Conservation (phyloP, 2,113 vertebrate genomes). For the Xiphorhynchus elegans region DNA sequence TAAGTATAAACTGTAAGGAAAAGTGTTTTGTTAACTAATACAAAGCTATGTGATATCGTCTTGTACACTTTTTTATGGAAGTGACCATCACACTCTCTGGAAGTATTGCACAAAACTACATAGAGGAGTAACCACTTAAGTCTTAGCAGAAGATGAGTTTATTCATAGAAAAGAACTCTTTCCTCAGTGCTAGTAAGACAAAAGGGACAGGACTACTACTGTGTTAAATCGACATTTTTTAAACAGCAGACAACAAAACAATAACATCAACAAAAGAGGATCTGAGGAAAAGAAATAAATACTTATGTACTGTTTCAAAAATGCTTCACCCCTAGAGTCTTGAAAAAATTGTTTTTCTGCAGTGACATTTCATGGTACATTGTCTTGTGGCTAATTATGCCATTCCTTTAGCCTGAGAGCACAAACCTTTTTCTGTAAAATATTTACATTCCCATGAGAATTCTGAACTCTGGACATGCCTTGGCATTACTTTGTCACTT, state of each 20-base stretch:
- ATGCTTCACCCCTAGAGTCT: neutral
- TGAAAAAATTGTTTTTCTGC: neutral
- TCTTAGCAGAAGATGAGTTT: neutral
- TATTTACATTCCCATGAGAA: neutral
- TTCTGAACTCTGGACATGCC: neutral
- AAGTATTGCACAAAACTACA: neutral
- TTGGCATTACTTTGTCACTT: neutral
- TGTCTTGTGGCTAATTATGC: neutral
- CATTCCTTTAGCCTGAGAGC: neutral
- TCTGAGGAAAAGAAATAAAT: neutral
- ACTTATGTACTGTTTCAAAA: neutral
- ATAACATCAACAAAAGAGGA: neutral
- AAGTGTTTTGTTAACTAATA: neutral
- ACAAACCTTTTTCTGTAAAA: slow-evolving; percentile 2
- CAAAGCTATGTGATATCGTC: neutral
- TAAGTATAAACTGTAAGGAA: neutral
- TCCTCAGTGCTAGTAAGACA: neutral
- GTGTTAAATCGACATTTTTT: neutral
- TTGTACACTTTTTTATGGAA: neutral
- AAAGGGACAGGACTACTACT: neutral
- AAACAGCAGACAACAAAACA: neutral
- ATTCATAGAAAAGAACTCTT: neutral
- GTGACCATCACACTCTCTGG: neutral
- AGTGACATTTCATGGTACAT: neutral
- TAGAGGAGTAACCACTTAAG: neutral